These are phyloP conservation scores for Characodon lateralis DNA, from an alignment of 2,797 vertebrate species.

Conservation along the genomic window DNA sequence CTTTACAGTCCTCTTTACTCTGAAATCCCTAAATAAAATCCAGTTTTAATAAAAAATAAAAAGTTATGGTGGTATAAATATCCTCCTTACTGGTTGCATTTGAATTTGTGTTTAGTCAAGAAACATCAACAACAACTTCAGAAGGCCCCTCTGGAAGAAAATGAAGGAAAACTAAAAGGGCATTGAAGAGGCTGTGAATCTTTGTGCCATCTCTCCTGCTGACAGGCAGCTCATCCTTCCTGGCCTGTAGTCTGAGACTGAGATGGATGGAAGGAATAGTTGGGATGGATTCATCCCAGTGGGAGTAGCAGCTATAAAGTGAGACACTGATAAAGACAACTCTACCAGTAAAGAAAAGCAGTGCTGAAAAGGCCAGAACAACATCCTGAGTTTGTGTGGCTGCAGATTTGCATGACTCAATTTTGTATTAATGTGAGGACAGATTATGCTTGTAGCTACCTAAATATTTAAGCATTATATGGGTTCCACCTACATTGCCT, in stretches of 20 bases:
- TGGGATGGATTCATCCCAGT: slow-evolving; percentile 48
- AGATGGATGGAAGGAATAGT: slow-evolving; percentile 50
- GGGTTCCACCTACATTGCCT: slow-evolving; percentile 1
- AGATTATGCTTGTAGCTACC: neutral
- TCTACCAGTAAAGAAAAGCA: slow-evolving; percentile 35
- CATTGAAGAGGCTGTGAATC: slow-evolving; percentile 65
- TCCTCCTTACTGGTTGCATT: slow-evolving; percentile 31
- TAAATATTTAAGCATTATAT: neutral
- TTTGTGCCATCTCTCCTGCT: slow-evolving; percentile 45
- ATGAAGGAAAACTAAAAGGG: slow-evolving; percentile 57
- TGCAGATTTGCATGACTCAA: slow-evolving; percentile 19
- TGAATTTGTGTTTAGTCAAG: slow-evolving; percentile 41
- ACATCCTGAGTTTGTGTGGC: slow-evolving; percentile 12
- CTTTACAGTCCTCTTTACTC: neutral
- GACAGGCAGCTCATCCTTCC: slow-evolving; percentile 61
- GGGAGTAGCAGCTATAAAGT: slow-evolving; percentile 29
- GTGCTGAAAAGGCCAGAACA: slow-evolving; percentile 25
- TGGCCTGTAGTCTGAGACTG: slow-evolving; percentile 44
- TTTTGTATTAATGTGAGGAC: neutral
- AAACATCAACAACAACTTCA: slow-evolving; percentile 52
- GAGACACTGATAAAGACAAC: slow-evolving; percentile 22
- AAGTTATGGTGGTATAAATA: neutral
- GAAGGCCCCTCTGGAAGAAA: slow-evolving; percentile 52
- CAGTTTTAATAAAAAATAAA: neutral
- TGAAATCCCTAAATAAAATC: neutral